Evolutionary conservation across 37 sponge, comb jelly and placozoan species (phyloP), one percentile per base, ranked within the genome.

Genomic region (Chondrosia reniformis): DNA sequence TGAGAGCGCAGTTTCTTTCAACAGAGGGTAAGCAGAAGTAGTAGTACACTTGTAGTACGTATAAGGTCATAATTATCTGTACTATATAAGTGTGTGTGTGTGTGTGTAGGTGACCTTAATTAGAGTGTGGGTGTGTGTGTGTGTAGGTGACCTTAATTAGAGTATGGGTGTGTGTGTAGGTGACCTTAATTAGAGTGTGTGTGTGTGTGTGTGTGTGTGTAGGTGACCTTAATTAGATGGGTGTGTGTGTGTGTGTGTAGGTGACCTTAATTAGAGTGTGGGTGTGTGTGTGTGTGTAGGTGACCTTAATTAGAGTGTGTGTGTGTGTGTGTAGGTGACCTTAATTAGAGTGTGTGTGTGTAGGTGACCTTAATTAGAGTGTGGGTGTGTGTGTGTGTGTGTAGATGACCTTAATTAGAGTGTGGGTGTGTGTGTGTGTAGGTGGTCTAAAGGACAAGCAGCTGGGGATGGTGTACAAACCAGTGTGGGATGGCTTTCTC

Each of bases 391-490:
- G 33, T 3, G 66, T 28, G 66, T 28, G 66, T 28, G 66, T 28
- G 66, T 64, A 30, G 17, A 30, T 64, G 36, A 21, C 19, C n/a
- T n/a, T n/a, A n/a, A n/a, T n/a, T n/a, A n/a, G n/a, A n/a, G n/a
- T n/a, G n/a, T n/a, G n/a, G 17, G 36, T 64, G 66, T 64, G 66
- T 33, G 36, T 64, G 66, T 64, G 66, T 64, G 66, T 64, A 36
- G 30, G 36, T 64, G 66, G 25, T 19, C 32, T n/a, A 21, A 30
- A 30, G 66, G 61, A 59, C 22, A 25, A 13, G 17, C n/a, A 59
- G 61, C 22, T 59, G 36, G 72, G 72, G 4, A 4, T 34, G 2
- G 22, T 69, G 72, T 69, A 69, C 43, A 34, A 34, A 44, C 39
- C 72, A 39, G 42, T 39, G 72, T 69, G 42, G 42, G 44, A 69